A percentile compares a stretch with the other conserved stretches of the same genome.
phyloP scores from a whole-genome alignment of 2,113 vertebrate species.

The Panurus biarmicus region DNA sequence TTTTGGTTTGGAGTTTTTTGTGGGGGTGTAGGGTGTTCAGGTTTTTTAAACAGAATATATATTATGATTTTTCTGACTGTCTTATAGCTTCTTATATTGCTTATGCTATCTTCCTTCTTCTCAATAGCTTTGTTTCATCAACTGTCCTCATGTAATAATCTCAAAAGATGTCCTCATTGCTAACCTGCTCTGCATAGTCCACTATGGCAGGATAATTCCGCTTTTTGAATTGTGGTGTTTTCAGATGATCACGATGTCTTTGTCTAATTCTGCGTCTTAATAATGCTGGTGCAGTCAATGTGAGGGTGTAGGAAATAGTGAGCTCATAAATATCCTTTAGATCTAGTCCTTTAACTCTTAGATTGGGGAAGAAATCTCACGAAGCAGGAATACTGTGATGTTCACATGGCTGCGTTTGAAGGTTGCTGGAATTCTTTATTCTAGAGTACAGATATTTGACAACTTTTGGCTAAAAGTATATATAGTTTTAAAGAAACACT shows the following conservation, averaged over 20 bases:
- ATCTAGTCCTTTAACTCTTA: not conserved
- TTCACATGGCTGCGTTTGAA: not conserved
- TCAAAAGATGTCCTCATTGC: not conserved
- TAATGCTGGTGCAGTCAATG: not conserved
- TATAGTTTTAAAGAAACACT: not conserved
- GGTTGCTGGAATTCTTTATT: not conserved
- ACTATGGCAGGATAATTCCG: not conserved
- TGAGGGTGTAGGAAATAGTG: not conserved
- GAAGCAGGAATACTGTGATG: not conserved
- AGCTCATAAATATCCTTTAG: not conserved
- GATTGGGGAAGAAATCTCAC: not conserved
- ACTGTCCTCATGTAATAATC: not conserved
- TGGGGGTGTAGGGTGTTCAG: rapidly evolving
- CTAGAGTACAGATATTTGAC: not conserved
- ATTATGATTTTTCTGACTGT: not conserved
- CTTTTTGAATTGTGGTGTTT: not conserved
- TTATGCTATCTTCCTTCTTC: not conserved
- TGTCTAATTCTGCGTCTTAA: not conserved
- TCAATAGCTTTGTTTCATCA: not conserved
- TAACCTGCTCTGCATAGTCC: not conserved
- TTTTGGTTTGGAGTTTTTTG: not conserved
- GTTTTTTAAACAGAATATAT: not conserved
- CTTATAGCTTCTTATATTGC: not conserved
- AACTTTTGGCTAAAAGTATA: not conserved
- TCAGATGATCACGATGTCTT: not conserved